Conservation (phyloP, 2,888 invertebrate species). For the Gortyna flavago region DNA sequence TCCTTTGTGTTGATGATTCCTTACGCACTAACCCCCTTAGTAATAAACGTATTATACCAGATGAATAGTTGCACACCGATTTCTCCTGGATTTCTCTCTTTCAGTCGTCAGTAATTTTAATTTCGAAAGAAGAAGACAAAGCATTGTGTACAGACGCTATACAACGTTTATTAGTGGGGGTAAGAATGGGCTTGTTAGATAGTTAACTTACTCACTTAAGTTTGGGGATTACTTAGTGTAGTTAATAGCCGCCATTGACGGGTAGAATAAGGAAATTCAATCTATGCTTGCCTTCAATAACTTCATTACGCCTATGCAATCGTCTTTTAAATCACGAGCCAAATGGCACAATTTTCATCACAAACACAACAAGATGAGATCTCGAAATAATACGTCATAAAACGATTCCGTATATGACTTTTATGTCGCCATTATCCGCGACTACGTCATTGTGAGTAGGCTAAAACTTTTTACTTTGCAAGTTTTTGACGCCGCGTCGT, state of each 20-base stretch:
- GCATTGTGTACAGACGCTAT: no score
- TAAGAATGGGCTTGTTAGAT: constrained; percentile 10
- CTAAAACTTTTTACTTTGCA: constrained; percentile 54
- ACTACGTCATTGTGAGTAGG: constrained; percentile 39
- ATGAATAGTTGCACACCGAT: no score
- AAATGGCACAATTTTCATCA: constrained; percentile 21
- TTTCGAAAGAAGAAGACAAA: no score
- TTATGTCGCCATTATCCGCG: constrained; percentile 49
- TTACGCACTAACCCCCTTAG: no score
- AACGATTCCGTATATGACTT: constrained; percentile 45
- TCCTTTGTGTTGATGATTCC: constrained; percentile 42
- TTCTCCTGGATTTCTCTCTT: no score
- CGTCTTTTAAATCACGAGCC: constrained; percentile 1
- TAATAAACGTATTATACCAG: no score
- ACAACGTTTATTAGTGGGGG: no score
- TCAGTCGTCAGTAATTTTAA: no score
- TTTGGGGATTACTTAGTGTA: neutral
- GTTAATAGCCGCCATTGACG: neutral
- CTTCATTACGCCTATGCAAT: neutral
- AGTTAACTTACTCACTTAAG: neutral
- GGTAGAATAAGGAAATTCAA: neutral
- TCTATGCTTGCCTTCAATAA: neutral
- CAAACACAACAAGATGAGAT: constrained; percentile 21
- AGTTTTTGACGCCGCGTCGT: constrained; percentile 48
- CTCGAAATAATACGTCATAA: constrained; percentile 53